These are phyloP conservation scores for Chloroceryle aenea DNA, from an alignment of 2,113 vertebrate genomes.

Conservation along the genomic window DNA sequence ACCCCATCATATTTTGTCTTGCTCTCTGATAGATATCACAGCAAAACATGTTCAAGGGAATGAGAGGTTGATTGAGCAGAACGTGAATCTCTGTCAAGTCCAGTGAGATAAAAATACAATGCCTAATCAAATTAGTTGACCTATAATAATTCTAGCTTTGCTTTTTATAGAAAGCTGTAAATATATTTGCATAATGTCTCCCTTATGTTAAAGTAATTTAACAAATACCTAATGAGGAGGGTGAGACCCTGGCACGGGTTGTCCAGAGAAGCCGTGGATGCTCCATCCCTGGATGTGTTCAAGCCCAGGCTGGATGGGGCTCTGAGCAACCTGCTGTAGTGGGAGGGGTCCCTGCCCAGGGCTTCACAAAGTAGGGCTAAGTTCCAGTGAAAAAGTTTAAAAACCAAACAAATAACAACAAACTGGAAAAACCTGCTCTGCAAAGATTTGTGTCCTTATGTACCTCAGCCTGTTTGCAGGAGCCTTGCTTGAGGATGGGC, in stretches of 20 bases:
- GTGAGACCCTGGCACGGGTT: neutral
- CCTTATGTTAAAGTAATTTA: neutral
- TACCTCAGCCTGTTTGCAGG: neutral
- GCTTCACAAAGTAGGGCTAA: neutral
- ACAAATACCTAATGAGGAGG: neutral
- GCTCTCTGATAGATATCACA: neutral
- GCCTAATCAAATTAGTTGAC: neutral
- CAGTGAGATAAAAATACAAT: neutral
- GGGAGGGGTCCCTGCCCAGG: neutral
- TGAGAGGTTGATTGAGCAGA: neutral
- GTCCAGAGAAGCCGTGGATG: neutral
- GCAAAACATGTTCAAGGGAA: neutral
- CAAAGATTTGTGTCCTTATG: rapidly evolving
- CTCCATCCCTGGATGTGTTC: neutral
- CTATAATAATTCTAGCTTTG: neutral
- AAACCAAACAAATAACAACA: neutral
- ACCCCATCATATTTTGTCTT: neutral
- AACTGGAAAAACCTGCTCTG: neutral
- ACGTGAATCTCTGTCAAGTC: neutral
- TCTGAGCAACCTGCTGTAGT: neutral
- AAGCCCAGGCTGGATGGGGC: neutral
- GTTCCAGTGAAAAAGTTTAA: neutral
- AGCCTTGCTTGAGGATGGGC: neutral
- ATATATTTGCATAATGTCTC: neutral
- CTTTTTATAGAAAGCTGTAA: neutral